phyloP scores from a whole-genome alignment of 1,140 invertebrate species.

The Cotesia glomerata region DNA sequence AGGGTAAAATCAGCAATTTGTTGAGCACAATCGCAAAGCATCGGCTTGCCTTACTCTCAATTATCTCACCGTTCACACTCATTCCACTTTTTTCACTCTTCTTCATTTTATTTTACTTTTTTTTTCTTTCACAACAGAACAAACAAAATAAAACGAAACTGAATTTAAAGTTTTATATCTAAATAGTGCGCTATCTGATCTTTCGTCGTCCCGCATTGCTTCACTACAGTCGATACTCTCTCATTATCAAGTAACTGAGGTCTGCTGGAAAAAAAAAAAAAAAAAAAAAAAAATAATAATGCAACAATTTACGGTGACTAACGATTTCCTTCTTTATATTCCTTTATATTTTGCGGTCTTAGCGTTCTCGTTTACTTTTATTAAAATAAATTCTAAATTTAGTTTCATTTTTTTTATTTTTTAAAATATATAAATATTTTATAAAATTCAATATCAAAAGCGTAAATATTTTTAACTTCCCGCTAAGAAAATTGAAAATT shows the following conservation, averaged over 20 bases:
- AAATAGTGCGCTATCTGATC: neutral
- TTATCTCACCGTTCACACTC: conserved; percentile 10
- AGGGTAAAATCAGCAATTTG: conserved; percentile 16
- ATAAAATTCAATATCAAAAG: too few species aligned
- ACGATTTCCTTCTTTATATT: neutral
- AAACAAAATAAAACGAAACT: neutral
- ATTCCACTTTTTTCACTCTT: neutral
- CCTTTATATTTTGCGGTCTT: neutral
- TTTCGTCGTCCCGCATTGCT: too few species aligned
- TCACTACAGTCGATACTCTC: too few species aligned
- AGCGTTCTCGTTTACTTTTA: too few species aligned
- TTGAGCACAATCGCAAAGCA: conserved; percentile 9
- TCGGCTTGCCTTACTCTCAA: neutral
- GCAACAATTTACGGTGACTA: neutral
- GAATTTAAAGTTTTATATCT: neutral
- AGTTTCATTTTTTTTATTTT: too few species aligned
- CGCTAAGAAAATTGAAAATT: too few species aligned
- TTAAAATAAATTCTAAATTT: too few species aligned
- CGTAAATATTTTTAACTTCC: too few species aligned
- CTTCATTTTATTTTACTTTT: neutral
- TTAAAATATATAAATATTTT: too few species aligned
- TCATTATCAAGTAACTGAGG: neutral
- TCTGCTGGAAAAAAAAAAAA: neutral
- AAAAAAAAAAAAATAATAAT: neutral
- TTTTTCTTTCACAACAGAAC: neutral